Conservation (phyloP, 2,797 vertebrate genomes). For the Diglossa cyanea region DNA sequence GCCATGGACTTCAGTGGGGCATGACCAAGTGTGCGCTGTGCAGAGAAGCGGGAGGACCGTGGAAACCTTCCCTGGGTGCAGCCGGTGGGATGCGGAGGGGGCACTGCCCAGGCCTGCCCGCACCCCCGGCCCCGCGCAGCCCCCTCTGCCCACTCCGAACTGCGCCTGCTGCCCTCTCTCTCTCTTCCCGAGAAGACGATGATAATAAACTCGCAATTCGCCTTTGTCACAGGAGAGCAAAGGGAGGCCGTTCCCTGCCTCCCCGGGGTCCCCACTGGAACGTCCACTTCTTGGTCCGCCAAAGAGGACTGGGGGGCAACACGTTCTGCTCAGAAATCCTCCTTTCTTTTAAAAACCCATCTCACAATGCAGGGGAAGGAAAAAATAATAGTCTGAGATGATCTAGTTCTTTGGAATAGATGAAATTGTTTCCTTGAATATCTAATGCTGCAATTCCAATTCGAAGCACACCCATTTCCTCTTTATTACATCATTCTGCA, state of each 20-base stretch:
- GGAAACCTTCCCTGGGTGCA: rapidly evolving
- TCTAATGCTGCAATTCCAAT: constrained; percentile 54
- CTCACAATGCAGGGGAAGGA: background rate
- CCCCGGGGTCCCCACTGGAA: background rate
- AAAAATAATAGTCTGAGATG: background rate
- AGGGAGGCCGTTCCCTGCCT: background rate
- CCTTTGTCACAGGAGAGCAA: background rate
- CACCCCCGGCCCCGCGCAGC: background rate
- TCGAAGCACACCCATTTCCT: constrained; percentile 47
- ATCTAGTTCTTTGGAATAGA: constrained; percentile 41
- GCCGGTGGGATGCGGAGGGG: rapidly evolving
- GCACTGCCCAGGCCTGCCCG: background rate
- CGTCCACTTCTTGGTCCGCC: background rate
- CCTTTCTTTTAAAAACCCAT: background rate
- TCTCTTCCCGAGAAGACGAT: background rate
- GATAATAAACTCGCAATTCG: background rate
- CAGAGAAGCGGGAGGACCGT: rapidly evolving
- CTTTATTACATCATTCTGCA: constrained; percentile 63
- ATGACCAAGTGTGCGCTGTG: rapidly evolving
- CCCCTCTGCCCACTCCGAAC: background rate
- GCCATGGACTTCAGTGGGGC: background rate
- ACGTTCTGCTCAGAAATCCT: background rate
- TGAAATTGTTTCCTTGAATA: constrained; percentile 43
- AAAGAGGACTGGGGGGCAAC: background rate
- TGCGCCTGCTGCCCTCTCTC: background rate